These are phyloP conservation scores for Pygocentrus nattereri DNA, from an alignment of 2,797 vertebrate species.

Conservation along the genomic window DNA sequence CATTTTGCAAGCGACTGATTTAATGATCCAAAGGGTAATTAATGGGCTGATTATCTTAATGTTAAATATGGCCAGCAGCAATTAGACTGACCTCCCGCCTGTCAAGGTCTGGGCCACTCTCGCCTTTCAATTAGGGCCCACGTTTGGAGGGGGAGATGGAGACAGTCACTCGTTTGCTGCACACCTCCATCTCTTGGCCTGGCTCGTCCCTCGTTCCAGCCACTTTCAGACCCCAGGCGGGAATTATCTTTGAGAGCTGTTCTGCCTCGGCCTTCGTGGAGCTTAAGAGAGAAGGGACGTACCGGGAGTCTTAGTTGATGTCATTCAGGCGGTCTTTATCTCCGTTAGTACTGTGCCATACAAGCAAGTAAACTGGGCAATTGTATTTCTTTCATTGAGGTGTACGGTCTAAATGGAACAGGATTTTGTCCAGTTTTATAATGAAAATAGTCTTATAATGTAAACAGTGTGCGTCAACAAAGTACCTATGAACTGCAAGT, in stretches of 20 bases:
- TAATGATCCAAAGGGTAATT: constrained; percentile 99
- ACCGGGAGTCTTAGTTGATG: constrained; percentile 56
- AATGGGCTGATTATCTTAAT: constrained; percentile 99
- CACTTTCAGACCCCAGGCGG: constrained; percentile 56
- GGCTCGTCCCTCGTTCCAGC: constrained; percentile 24
- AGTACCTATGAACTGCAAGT: too few species aligned
- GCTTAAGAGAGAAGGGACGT: constrained; percentile 66
- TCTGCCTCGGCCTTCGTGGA: constrained; percentile 31
- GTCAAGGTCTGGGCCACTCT: constrained; percentile 96
- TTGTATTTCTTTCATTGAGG: too few species aligned
- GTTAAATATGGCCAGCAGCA: constrained; percentile 99
- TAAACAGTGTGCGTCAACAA: too few species aligned
- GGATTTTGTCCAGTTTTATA: too few species aligned
- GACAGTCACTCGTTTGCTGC: constrained; percentile 30
- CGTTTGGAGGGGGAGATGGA: constrained; percentile 57
- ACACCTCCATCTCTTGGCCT: constrained; percentile 39
- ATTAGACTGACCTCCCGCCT: constrained; percentile 99
- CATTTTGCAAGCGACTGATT: constrained; percentile 99
- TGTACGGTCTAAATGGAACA: too few species aligned
- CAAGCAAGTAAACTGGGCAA: too few species aligned
- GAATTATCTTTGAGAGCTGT: constrained; percentile 62
- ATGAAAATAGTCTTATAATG: too few species aligned
- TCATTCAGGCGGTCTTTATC: constrained; percentile 43
- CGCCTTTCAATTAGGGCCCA: constrained; percentile 96
- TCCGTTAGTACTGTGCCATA: neutral